phyloP scores from a whole-genome alignment of 2,888 invertebrate species.

The Lasioglossum malachurum region DNA sequence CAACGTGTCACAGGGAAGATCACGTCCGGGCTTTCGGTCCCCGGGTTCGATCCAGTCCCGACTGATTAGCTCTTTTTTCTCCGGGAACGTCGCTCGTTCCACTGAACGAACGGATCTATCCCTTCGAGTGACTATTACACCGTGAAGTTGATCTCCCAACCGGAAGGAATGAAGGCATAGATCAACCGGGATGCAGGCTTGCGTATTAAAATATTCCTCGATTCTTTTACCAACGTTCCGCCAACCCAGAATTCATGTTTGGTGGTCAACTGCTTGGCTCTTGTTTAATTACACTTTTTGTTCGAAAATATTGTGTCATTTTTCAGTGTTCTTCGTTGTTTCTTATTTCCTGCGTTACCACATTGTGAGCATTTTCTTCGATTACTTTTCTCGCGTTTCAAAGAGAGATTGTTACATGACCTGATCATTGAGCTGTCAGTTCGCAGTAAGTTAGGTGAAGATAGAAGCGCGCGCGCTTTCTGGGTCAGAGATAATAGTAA shows the following conservation, averaged over 20 bases:
- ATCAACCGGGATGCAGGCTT: slow-evolving; percentile 1
- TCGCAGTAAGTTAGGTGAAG: background rate
- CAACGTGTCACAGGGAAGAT: slow-evolving; percentile 53
- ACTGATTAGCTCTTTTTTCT: slow-evolving; percentile 66
- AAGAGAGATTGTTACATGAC: background rate
- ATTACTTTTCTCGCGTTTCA: background rate
- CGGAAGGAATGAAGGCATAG: background rate
- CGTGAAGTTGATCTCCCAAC: background rate
- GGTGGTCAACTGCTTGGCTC: background rate
- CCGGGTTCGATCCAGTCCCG: slow-evolving; percentile 52
- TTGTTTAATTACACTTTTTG: background rate
- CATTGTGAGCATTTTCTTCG: background rate
- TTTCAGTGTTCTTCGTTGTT: background rate
- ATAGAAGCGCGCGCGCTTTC: background rate
- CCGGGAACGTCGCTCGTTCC: slow-evolving; percentile 17
- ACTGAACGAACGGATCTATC: slow-evolving; percentile 30
- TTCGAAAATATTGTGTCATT: background rate
- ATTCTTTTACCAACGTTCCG: background rate
- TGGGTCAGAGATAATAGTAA: background rate
- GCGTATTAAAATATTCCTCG: background rate
- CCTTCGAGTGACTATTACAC: slow-evolving; percentile 10
- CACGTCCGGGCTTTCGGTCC: slow-evolving; percentile 28
- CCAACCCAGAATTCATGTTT: background rate
- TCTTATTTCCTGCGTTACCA: background rate
- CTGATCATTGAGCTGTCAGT: background rate